Evolutionary conservation across 2,113 vertebrate species (phyloP).

Genomic region (Trogon surrucura): DNA sequence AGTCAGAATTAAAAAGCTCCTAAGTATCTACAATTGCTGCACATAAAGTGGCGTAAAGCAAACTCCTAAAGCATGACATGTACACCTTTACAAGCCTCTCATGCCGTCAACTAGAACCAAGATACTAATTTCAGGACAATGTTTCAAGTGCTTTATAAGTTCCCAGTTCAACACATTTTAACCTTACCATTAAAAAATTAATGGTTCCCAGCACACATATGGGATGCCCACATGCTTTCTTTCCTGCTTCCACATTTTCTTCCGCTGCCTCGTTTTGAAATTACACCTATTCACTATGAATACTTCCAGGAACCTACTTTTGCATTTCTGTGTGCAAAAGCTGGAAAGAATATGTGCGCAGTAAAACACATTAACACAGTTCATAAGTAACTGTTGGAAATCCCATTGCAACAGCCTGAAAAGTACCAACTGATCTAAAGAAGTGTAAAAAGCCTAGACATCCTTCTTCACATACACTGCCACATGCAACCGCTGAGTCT

Average conservation of each 20-base stretch:
- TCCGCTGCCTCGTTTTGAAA: not conserved
- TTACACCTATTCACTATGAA: not conserved
- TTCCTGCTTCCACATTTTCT: not conserved
- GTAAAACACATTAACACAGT: not conserved
- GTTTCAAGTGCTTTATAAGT: not conserved
- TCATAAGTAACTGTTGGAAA: not conserved
- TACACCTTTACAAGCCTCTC: not conserved
- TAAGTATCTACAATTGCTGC: not conserved
- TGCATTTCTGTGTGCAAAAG: rapidly evolving
- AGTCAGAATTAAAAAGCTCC: not conserved
- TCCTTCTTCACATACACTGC: rapidly evolving
- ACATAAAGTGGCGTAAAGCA: not conserved
- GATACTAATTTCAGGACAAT: not conserved
- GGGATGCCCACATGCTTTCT: not conserved
- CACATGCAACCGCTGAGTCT: not conserved
- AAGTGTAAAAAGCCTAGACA: not conserved
- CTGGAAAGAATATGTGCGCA: not conserved
- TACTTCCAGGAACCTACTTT: not conserved
- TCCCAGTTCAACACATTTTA: not conserved
- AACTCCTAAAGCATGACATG: not conserved
- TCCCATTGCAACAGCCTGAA: not conserved
- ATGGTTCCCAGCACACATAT: not conserved
- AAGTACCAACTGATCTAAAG: not conserved
- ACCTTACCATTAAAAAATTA: not conserved
- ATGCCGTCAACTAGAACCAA: rapidly evolving